Base-by-base conservation (phyloP, 2,113 vertebrate species). In the Meriones unguiculatus region DNA sequence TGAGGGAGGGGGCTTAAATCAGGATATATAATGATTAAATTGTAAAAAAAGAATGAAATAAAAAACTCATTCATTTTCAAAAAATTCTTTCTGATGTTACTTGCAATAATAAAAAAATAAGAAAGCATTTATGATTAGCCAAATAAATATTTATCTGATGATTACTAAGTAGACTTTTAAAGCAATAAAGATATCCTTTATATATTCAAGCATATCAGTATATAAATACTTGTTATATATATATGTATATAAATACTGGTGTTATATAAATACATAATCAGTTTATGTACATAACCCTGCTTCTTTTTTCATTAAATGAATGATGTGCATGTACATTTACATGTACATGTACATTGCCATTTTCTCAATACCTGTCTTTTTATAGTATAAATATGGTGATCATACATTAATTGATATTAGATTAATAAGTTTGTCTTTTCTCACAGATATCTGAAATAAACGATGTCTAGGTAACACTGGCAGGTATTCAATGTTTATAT, bases 101-200 rank as follows among this genome's bases (percentile, higher is more conserved):
- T 84, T 95, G 9, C 17, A 90, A 87, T 87, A 92, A 65, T 77
- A 13, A 96, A 94, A 46, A 82, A 82, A 52, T 4, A 84, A 25
- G 30, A 93, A 89, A 70, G 0, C 7, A 86, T 59, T 69, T 54
- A 62, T 41, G 25, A 52, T 69, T 62, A 54, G 6, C 57, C 85
- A 81, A 64, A 78, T 85, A 91, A 89, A 70, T 57, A 41, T 88
- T 88, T 86, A 59, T 57, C 59, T 91, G 41, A 57, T 76, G 13
- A 94, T 70, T 72, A 32, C 9, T 70, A 70, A 35, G 15, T 4
- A 96, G 46, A 62, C 0, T n/a, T 67, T 95, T 41, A 72, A 88
- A 92, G 50, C 94, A 11, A 76, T 80, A 81, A 57, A 89, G 24
- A 1, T 38, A 0, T 28, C 72, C 11, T 91, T 91, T 87, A 41